Conservation (phyloP, 2,797 vertebrate species). For the Squalus acanthias region DNA sequence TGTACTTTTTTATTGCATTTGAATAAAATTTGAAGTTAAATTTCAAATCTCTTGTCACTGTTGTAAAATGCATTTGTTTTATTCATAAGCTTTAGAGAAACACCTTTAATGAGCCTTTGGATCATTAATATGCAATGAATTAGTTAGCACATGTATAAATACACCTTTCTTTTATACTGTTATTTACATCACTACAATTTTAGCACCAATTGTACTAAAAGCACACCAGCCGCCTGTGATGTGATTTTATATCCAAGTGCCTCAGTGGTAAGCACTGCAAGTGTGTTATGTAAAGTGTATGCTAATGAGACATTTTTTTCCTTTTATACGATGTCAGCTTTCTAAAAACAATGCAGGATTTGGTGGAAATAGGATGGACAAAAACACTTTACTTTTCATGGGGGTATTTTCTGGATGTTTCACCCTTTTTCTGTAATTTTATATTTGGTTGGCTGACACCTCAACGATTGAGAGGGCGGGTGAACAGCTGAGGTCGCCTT, state of each 20-base stretch:
- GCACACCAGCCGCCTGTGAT: not conserved
- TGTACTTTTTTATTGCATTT: conserved; percentile 14
- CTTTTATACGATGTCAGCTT: not conserved
- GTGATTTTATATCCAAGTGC: not conserved
- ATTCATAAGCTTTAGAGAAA: not conserved
- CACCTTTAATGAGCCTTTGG: not conserved
- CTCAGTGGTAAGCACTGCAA: not conserved
- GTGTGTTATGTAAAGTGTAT: not conserved
- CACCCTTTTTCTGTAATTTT: too few relatives aligned
- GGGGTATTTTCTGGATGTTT: too few relatives aligned
- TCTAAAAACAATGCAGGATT: not conserved
- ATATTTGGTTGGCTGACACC: too few relatives aligned
- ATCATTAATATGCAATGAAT: not conserved
- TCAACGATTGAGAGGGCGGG: too few relatives aligned
- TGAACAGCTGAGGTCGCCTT: not conserved
- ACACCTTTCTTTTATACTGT: not conserved
- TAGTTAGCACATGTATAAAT: not conserved
- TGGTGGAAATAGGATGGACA: not conserved
- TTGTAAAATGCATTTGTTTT: conserved; percentile 29
- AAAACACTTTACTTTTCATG: too few relatives aligned
- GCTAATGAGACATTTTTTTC: not conserved
- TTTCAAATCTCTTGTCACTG: not conserved
- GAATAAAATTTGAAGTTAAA: conserved; percentile 28
- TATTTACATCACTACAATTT: not conserved
- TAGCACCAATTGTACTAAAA: not conserved